Evolutionary conservation across 2,113 vertebrate genomes (phyloP).

Genomic region (Psittacula cyanocephala): DNA sequence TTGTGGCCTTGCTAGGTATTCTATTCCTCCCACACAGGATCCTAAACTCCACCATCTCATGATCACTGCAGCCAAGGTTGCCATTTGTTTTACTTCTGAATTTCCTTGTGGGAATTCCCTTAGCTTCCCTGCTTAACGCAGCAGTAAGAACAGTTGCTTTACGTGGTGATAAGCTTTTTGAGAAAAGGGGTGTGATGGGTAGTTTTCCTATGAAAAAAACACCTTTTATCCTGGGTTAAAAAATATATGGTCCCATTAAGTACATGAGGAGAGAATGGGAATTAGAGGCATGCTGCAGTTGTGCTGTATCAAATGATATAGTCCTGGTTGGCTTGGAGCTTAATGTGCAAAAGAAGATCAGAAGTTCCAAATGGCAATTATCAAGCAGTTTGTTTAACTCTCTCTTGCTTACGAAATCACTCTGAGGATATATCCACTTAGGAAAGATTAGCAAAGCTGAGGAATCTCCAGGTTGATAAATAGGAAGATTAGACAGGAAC

Average conservation of each 20-base stretch:
- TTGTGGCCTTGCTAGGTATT: too few species aligned
- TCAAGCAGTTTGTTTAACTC: conserved; percentile 43
- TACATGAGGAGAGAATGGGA: not conserved
- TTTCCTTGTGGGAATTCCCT: not conserved
- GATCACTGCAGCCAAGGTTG: too few species aligned
- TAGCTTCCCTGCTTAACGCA: not conserved
- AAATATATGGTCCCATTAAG: not conserved
- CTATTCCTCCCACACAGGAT: too few species aligned
- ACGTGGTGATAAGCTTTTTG: not conserved
- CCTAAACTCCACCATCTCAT: too few species aligned
- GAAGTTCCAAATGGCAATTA: conserved; percentile 56
- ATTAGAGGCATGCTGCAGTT: not conserved
- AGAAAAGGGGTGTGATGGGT: rapidly evolving
- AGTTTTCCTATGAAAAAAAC: not conserved
- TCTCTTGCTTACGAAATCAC: conserved; percentile 44
- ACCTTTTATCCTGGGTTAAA: not conserved
- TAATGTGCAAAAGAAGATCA: conserved; percentile 39
- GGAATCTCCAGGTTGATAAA: conserved; percentile 47
- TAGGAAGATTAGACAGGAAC: conserved; percentile 55
- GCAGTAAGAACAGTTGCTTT: not conserved
- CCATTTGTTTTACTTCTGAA: not conserved
- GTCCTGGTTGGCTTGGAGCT: conserved; percentile 21
- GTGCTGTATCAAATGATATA: not conserved
- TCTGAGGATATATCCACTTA: conserved; percentile 24
- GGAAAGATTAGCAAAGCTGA: conserved; percentile 45